phyloP scores from a whole-genome alignment of 2,888 invertebrate species.

The Caenorhabditis doughertyi region DNA sequence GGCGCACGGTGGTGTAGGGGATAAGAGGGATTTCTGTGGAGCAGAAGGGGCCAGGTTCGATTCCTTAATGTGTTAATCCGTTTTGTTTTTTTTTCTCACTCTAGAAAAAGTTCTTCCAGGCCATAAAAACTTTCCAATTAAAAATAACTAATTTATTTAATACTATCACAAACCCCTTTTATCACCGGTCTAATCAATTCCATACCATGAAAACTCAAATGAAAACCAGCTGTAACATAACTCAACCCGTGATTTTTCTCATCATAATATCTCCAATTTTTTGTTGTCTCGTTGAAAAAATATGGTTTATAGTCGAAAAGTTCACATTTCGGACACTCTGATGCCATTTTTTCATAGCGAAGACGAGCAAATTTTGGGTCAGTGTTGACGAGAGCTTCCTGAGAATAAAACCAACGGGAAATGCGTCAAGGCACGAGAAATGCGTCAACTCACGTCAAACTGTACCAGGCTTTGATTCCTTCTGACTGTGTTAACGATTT shows the following conservation, averaged over 20 bases:
- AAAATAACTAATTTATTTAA: neutral
- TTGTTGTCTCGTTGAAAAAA: neutral
- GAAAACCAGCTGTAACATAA: neutral
- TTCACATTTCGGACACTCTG: constrained; percentile 12
- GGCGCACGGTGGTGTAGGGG: no score
- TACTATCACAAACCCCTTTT: neutral
- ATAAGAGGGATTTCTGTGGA: no score
- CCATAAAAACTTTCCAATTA: neutral
- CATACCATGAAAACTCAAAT: constrained; percentile 26
- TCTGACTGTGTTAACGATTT: no score
- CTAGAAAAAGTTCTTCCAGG: no score
- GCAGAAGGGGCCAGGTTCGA: no score
- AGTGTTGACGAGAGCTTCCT: neutral
- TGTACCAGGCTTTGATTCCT: no score
- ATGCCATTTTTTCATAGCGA: neutral
- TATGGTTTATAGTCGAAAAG: constrained; percentile 6
- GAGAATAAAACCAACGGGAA: neutral
- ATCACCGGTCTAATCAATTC: constrained; percentile 13
- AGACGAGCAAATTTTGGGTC: neutral
- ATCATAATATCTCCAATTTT: constrained; percentile 3
- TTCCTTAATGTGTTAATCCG: no score
- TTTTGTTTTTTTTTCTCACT: no score
- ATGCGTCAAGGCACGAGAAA: neutral
- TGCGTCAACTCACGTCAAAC: neutral
- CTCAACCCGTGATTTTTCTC: neutral